Evolutionary conservation across 2,113 vertebrate species (phyloP).

Genomic region (Sakesphorus luctuosus): DNA sequence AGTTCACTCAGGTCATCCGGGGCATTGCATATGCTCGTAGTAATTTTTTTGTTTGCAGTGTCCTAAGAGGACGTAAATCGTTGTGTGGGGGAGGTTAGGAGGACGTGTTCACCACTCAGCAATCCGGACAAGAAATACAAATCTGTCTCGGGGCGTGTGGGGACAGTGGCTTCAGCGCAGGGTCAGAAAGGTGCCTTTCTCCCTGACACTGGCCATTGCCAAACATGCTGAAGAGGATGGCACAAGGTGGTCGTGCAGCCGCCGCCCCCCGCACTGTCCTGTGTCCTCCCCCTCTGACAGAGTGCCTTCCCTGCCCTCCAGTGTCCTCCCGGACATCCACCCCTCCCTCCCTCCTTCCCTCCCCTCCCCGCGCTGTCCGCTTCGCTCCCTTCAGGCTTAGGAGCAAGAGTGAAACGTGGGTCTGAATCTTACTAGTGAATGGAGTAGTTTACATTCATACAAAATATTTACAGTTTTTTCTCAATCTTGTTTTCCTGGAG

Average conservation of each 20-base stretch:
- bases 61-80: neutral
- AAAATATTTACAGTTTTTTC: constrained; percentile 40
- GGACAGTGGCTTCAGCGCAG: neutral
- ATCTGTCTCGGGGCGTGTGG: neutral
- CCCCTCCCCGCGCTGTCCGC: neutral
- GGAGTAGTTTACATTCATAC: constrained; percentile 8
- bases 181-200: neutral
- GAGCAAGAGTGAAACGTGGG: neutral
- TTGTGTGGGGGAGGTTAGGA: neutral
- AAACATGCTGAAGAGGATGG: neutral
- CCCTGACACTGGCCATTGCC: rapidly evolving
- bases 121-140: neutral
- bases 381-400: neutral
- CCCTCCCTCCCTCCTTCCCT: too few relatives aligned
- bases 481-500: constrained; percentile 7
- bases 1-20: neutral
- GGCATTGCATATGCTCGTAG: neutral
- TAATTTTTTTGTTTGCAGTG: constrained; percentile 1
- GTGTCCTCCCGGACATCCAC: too few relatives aligned
- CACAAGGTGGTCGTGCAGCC: neutral
- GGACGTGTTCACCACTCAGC: neutral
- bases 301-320: neutral
- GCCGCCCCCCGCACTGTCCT: rapidly evolving
- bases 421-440: neutral
- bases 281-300: neutral